Conservation (phyloP, 35 echinoderm and acorn worm genomes). For the Nesometra sesokonis region DNA sequence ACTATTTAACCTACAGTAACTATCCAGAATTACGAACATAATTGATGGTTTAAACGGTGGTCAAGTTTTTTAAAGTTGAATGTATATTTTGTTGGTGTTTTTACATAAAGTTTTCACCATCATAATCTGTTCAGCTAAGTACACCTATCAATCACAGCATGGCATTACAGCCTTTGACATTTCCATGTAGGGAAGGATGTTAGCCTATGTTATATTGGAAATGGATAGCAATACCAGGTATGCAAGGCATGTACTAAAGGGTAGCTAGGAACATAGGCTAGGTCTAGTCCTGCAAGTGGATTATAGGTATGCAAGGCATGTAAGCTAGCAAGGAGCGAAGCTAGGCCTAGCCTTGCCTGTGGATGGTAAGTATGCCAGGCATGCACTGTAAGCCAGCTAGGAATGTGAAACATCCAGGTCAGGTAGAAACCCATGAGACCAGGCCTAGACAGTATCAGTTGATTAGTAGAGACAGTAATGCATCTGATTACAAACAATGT, state of each 20-base stretch:
- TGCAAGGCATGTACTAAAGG: neutral
- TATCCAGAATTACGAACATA: no score
- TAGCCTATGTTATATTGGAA: neutral
- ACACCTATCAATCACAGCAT: neutral
- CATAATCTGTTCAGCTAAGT: no score
- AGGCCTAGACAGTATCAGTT: neutral
- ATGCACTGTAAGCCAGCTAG: neutral
- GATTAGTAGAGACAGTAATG: neutral
- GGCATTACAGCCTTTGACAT: neutral
- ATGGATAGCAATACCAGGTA: neutral
- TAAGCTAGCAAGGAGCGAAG: no score
- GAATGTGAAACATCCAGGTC: neutral
- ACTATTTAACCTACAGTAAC: no score
- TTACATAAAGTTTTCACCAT: no score
- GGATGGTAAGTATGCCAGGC: neutral
- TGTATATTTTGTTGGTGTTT: no score
- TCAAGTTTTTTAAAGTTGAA: no score
- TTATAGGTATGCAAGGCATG: no score
- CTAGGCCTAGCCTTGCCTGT: neutral
- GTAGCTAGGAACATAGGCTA: neutral
- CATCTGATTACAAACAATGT: neutral
- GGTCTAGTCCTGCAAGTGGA: neutral
- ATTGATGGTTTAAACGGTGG: no score
- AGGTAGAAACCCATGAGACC: neutral
- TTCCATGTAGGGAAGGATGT: neutral